Conservation (phyloP, 2,888 invertebrate species). For the Diploptera punctata region DNA sequence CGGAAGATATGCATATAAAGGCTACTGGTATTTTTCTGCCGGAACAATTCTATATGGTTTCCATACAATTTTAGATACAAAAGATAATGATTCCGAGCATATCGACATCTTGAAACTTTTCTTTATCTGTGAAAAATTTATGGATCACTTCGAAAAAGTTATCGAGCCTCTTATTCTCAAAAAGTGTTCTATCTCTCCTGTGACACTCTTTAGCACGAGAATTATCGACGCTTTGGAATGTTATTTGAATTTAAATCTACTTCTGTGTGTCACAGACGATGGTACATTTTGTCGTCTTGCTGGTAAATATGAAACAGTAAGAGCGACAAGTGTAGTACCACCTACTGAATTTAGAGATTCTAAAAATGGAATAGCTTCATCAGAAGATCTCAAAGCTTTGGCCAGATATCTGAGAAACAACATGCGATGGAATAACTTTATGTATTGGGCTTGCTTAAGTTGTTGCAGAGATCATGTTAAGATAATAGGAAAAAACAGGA, state of each 20-base stretch:
- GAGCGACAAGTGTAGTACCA: not conserved
- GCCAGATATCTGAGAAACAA: not conserved
- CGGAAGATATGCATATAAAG: not conserved
- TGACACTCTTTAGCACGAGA: not conserved
- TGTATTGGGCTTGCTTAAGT: not conserved
- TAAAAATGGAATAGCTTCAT: not conserved
- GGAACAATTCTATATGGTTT: not conserved
- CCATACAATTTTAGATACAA: not conserved
- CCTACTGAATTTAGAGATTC: not conserved
- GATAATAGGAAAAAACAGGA: not conserved
- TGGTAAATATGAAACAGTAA: not conserved
- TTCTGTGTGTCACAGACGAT: not conserved
- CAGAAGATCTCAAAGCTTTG: not conserved
- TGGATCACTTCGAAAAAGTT: not conserved
- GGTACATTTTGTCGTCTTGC: not conserved
- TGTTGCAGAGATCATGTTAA: not conserved
- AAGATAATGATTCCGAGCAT: not conserved
- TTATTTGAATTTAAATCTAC: not conserved
- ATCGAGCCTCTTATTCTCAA: not conserved
- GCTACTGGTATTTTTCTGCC: not conserved
- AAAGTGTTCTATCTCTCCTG: not conserved
- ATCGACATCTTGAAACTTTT: not conserved
- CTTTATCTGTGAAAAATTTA: not conserved
- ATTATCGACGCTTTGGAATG: conserved; percentile 2
- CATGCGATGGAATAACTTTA: not conserved